Conservation (phyloP, 37 sponge, comb jelly and placozoan species). For the Eunapius fragilis region DNA sequence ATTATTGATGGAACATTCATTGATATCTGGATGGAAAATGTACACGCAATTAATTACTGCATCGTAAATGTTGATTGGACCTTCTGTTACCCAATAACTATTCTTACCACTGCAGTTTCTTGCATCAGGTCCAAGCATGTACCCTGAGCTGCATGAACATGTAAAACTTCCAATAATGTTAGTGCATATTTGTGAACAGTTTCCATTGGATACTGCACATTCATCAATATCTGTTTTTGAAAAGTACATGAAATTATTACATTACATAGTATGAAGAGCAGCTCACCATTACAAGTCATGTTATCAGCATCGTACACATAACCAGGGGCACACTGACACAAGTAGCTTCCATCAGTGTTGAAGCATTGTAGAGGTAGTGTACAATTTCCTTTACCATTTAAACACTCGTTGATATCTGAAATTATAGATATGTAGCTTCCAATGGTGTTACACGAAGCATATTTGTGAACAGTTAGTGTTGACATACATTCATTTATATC, state of each 20-base stretch:
- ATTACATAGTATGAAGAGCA: neutral
- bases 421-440: neutral
- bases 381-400: neutral
- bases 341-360: constrained; percentile 8
- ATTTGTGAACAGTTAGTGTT: too few relatives aligned
- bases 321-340: neutral
- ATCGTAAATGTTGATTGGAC: too few relatives aligned
- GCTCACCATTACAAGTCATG: neutral
- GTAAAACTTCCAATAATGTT: neutral
- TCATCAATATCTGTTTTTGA: neutral
- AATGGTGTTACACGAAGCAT: too few relatives aligned
- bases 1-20: neutral
- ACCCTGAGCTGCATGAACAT: neutral
- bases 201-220: neutral
- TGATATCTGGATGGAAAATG: neutral
- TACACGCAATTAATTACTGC: neutral
- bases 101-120: too few relatives aligned
- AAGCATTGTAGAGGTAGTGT: neutral
- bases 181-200: neutral
- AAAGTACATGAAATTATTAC: neutral
- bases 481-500: too few relatives aligned
- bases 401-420: constrained; percentile 1
- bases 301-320: neutral
- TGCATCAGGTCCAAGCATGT: too few relatives aligned
- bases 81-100: too few relatives aligned